phyloP scores from a whole-genome alignment of 2,888 invertebrate genomes.

The Selenia dentaria region DNA sequence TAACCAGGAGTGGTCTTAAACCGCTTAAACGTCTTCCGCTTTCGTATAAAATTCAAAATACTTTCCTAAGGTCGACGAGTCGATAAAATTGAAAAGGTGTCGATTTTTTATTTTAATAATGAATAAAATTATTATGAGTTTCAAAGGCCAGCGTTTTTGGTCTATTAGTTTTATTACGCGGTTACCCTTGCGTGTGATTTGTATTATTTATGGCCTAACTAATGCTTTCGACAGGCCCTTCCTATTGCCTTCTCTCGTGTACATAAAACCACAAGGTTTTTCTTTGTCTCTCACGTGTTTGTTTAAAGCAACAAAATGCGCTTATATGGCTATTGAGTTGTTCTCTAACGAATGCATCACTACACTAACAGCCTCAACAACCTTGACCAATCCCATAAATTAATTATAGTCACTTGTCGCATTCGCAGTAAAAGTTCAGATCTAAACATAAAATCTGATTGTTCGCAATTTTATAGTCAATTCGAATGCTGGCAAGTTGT shows the following conservation, averaged over 20 bases:
- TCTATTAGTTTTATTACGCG: slow-evolving; percentile 74
- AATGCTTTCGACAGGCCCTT: slow-evolving; percentile 61
- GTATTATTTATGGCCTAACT: slow-evolving; percentile 54
- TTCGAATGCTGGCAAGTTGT: slow-evolving; percentile 65
- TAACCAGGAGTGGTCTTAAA: slow-evolving; percentile 52
- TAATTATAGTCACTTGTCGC: slow-evolving; percentile 61
- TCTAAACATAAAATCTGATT: slow-evolving; percentile 68
- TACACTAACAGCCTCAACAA: slow-evolving; percentile 32
- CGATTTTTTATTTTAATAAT: slow-evolving; percentile 66
- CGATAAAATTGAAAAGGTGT: slow-evolving; percentile 75
- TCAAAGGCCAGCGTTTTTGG: slow-evolving; percentile 69
- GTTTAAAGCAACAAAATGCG: slow-evolving; percentile 23
- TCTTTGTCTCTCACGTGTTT: slow-evolving; percentile 32
- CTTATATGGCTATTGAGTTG: slow-evolving; percentile 27
- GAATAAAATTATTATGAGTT: slow-evolving; percentile 60
- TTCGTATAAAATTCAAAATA: slow-evolving; percentile 60
- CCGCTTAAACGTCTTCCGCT: slow-evolving; percentile 74
- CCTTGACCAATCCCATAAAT: slow-evolving; percentile 69
- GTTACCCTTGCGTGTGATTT: slow-evolving; percentile 73
- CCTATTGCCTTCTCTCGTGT: slow-evolving; percentile 41
- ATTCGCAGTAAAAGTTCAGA: slow-evolving; percentile 57
- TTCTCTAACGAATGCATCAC: slow-evolving; percentile 22
- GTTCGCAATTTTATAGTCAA: slow-evolving; percentile 72
- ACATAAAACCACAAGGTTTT: slow-evolving; percentile 42
- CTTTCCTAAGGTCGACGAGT: slow-evolving; percentile 75